Percentiles rank a stretch among this genome's conserved stretches.
phyloP scores from a whole-genome alignment of 1,140 invertebrate genomes.

The Stegodyphus dumicola region DNA sequence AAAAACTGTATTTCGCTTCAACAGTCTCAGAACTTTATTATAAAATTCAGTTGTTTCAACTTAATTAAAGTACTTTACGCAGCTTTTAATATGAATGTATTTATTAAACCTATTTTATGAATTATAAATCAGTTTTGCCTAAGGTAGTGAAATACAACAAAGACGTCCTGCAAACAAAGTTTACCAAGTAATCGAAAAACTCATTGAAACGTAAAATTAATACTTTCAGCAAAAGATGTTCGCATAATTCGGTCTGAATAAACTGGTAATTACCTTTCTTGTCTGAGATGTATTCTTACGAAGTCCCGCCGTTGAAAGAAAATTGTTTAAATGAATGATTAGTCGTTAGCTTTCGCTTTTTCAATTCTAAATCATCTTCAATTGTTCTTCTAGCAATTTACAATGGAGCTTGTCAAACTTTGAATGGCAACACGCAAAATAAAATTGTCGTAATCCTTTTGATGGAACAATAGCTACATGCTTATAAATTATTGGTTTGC shows the following conservation, averaged over 20 bases:
- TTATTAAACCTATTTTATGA: too few relatives aligned
- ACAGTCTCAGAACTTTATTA: too few relatives aligned
- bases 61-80: too few relatives aligned
- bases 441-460: background rate
- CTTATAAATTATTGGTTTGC: conserved; percentile 5
- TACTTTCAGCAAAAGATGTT: too few relatives aligned
- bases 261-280: conserved; percentile 12
- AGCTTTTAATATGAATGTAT: too few relatives aligned
- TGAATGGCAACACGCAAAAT: background rate
- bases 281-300: background rate
- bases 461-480: background rate
- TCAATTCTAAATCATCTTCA: background rate
- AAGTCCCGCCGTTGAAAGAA: background rate
- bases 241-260: conserved; percentile 2
- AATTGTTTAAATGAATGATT: conserved; percentile 22
- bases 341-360: background rate
- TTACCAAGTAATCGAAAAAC: too few relatives aligned
- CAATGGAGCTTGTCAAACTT: background rate
- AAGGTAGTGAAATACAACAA: too few relatives aligned
- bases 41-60: too few relatives aligned
- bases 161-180: too few relatives aligned
- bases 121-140: too few relatives aligned
- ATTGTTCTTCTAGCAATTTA: conserved; percentile 7
- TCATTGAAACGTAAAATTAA: too few relatives aligned
- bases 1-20: too few relatives aligned